phyloP scores from a whole-genome alignment of 2,888 invertebrate species.

The Corythucha ciliata region DNA sequence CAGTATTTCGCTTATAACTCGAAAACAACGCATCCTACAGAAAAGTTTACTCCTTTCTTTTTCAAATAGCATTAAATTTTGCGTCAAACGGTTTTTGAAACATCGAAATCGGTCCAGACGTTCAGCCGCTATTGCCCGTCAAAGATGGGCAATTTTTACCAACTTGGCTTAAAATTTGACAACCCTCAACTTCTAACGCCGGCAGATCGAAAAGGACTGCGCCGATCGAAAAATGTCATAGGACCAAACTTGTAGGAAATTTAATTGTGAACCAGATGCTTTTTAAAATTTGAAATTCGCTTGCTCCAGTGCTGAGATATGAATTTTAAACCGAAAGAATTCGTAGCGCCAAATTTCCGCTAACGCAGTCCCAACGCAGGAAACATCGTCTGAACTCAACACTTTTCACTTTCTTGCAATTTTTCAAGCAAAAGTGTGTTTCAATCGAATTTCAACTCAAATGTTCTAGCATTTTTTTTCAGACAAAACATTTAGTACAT shows the following conservation, averaged over 20 bases:
- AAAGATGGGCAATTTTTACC: constrained; percentile 8
- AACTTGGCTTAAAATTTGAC: not conserved
- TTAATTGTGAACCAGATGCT: not conserved
- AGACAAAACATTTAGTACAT: too few relatives aligned
- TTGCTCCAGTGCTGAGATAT: not conserved
- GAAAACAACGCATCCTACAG: constrained; percentile 8
- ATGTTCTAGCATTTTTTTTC: not conserved
- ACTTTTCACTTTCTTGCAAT: too few relatives aligned
- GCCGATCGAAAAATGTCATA: constrained; percentile 5
- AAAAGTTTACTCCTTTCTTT: not conserved
- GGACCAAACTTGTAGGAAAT: constrained; percentile 4
- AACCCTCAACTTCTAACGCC: not conserved
- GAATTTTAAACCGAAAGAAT: not conserved
- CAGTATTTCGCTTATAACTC: constrained; percentile 13
- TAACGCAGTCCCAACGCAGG: not conserved
- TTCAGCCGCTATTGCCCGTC: constrained; percentile 6
- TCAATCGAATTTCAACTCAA: too few relatives aligned
- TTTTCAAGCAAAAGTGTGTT: too few relatives aligned
- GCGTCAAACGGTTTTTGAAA: constrained; percentile 4
- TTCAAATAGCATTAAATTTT: constrained; percentile 9
- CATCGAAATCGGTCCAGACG: constrained; percentile 6
- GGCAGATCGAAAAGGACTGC: constrained; percentile 1
- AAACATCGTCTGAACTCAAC: too few relatives aligned
- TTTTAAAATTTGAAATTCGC: too few relatives aligned
- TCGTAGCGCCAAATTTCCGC: not conserved